These are phyloP conservation scores for Physocephala rufipes DNA, from an alignment of 2,888 invertebrate species.

Conservation along the genomic window DNA sequence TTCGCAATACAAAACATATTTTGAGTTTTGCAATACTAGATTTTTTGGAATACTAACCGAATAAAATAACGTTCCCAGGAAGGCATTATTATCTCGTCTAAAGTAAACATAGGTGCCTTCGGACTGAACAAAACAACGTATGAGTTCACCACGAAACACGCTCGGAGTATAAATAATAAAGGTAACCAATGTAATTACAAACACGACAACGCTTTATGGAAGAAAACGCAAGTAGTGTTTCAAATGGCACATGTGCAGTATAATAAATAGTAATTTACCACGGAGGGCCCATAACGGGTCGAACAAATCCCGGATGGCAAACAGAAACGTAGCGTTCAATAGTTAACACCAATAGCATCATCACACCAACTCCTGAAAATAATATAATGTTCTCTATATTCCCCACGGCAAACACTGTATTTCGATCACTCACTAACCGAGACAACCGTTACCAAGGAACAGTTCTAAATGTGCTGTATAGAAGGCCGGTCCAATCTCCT, in stretches of 20 bases:
- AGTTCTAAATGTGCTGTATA: conserved; percentile 77
- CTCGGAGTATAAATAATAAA: conserved; percentile 76
- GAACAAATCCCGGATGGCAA: conserved; percentile 75
- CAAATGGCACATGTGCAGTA: not conserved
- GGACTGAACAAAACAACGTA: conserved; percentile 67
- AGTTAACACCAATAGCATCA: conserved; percentile 79
- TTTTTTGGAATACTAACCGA: conserved; percentile 58
- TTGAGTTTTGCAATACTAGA: no score
- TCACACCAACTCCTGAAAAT: conserved; percentile 77
- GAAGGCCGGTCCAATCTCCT: conserved; percentile 72
- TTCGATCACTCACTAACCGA: conserved; percentile 66
- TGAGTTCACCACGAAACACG: conserved; percentile 72
- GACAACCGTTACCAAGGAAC: conserved; percentile 76
- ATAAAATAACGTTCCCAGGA: conserved; percentile 68
- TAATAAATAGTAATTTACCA: conserved; percentile 58
- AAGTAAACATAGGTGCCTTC: conserved; percentile 71
- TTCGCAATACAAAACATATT: no score
- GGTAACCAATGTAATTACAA: conserved; percentile 72
- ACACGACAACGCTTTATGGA: conserved; percentile 68
- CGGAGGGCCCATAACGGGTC: conserved; percentile 74
- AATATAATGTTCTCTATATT: no score
- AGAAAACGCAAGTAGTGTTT: not conserved
- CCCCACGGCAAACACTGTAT: not conserved
- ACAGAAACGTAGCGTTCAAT: conserved; percentile 80
- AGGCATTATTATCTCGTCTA: conserved; percentile 68